Percentiles rank a stretch among this genome's conserved stretches.
Evolutionary conservation across 2,113 vertebrate genomes (phyloP).

Genomic region (Perca fluviatilis): DNA sequence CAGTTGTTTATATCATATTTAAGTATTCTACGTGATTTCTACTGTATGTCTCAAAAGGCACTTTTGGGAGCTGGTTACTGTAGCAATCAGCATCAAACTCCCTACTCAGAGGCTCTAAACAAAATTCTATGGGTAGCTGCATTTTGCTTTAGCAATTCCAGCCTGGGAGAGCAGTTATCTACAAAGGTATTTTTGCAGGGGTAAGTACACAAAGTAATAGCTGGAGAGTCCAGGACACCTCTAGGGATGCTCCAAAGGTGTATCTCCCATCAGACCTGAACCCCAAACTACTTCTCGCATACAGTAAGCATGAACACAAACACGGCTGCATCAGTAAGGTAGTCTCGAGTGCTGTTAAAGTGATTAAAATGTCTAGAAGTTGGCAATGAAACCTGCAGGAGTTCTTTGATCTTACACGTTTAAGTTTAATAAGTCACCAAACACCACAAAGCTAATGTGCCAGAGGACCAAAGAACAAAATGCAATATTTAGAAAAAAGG

Average conservation of each 20-base stretch:
- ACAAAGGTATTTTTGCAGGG: slow-evolving; percentile 30
- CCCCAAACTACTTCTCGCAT: slow-evolving; percentile 1
- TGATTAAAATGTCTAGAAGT: neutral
- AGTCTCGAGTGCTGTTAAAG: neutral
- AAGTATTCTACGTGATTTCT: slow-evolving; percentile 7
- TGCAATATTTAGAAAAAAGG: neutral
- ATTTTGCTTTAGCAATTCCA: slow-evolving; percentile 20
- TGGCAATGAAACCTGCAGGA: neutral
- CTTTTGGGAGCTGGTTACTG: slow-evolving; percentile 44
- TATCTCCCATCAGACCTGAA: neutral
- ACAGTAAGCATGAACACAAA: slow-evolving; percentile 12
- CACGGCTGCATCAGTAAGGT: neutral
- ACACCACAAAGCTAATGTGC: neutral
- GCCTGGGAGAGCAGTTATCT: slow-evolving; percentile 34
- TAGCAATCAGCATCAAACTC: slow-evolving; percentile 29
- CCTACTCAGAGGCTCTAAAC: slow-evolving; percentile 41
- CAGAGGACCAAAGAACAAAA: neutral
- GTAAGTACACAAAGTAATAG: slow-evolving; percentile 37
- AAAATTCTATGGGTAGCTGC: slow-evolving; percentile 33
- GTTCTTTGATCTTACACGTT: neutral
- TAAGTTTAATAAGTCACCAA: neutral
- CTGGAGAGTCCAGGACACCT: slow-evolving; percentile 31
- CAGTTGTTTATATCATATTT: slow-evolving; percentile 23
- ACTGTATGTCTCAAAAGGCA: slow-evolving; percentile 20
- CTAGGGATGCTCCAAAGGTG: slow-evolving; percentile 36